Percentiles rank a stretch among this genome's conserved stretches.
Conservation (phyloP, 2,113 vertebrate genomes). For the Uria lomvia region DNA sequence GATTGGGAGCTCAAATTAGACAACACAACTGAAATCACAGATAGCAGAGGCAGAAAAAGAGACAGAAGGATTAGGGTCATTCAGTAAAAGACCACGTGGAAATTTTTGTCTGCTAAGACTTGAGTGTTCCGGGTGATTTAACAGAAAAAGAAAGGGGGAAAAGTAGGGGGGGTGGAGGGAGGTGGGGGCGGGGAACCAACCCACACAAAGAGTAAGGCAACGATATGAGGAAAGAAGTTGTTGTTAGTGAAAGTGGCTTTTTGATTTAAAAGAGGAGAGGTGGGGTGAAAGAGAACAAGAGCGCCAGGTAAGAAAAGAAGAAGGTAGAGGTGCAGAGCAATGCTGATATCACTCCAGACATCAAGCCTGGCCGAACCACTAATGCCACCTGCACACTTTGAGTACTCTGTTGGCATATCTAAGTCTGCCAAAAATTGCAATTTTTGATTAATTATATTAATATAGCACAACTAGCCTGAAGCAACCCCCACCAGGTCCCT, state of each 20-base stretch:
- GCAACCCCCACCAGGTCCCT: no score
- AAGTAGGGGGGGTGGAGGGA: not conserved
- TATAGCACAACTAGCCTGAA: not conserved
- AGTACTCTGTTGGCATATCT: not conserved
- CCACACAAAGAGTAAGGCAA: not conserved
- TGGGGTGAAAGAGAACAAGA: not conserved
- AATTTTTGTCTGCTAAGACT: not conserved
- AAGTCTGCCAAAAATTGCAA: not conserved
- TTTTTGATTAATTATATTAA: not conserved
- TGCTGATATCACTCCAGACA: not conserved
- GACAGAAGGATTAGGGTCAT: not conserved
- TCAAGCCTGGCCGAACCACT: not conserved
- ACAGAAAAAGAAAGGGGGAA: not conserved
- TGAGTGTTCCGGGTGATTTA: not conserved
- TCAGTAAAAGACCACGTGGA: not conserved
- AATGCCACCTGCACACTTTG: not conserved
- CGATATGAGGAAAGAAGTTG: not conserved
- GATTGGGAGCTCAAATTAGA: not conserved
- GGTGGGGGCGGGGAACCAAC: no score
- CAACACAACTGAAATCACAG: not conserved
- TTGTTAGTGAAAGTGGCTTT: not conserved
- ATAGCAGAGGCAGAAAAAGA: not conserved
- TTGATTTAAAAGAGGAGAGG: not conserved
- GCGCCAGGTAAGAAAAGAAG: not conserved
- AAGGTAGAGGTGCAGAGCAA: fast-evolving